Base-by-base conservation (phyloP, 1,140 invertebrate genomes). In the Piezodorus guildinii region DNA sequence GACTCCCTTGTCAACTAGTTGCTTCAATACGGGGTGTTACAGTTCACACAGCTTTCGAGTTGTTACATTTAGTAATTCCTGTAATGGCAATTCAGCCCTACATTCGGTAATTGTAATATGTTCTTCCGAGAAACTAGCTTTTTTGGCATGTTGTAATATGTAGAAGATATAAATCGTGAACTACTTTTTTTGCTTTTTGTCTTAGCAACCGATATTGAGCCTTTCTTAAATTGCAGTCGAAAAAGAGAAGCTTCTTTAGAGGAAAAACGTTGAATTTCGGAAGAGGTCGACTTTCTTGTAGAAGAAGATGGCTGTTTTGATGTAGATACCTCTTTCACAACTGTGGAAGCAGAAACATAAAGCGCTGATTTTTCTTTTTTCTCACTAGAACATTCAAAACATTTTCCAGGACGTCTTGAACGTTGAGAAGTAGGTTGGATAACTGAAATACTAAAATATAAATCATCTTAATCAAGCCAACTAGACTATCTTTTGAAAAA, bases 71-170 rank as follows among this genome's bases (percentile, higher is more conserved):
- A 54, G 17, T 54, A 54, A 54, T 10, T n/a, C 51, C 21, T 54
- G 51, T 10, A 54, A 23, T 23, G 51, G 51, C 16, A 54, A n/a
- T 54, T 54, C 51, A 17, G 21, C 51, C 51, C 51, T 54, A 54
- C 51, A 54, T 54, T 54, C 51, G 51, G 51, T 54, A 54, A 54
- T 54, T 54, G 21, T 23, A 17, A 54, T 54, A 54, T 23, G 16
- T 44, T 44, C 51, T 17, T 54, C 51, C 21, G 51, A 17, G 17
- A 54, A 12, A 17, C 51, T 12, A 23, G 51, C 51, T 54, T 54
- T 54, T 54, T 54, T 54, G 21, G 51, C 51, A 17, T 54, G 51
- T 54, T 54, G 51, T 54, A 54, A 23, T 23, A 10, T 54, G 21
- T 54, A 54, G 51, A 17, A 17, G 51, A 17, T 54, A 54, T 23